Base-by-base conservation (phyloP, 2,888 invertebrate genomes). In the Parascotia fuliginaria region DNA sequence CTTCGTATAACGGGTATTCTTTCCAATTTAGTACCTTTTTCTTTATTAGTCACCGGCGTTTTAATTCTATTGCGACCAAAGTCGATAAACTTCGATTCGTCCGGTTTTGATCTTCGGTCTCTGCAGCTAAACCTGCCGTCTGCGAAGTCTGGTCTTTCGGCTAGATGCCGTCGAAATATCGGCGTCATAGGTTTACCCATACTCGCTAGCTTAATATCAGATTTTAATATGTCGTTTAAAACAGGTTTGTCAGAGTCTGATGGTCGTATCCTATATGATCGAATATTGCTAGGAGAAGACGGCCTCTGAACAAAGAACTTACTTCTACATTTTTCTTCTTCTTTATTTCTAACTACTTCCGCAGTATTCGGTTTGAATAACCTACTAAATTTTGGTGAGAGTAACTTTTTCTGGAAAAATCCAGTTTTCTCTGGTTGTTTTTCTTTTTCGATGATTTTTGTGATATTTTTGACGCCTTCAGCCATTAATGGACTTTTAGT, bases 141-240 rank as follows among this genome's bases (percentile, higher is more conserved):
- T 0, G 79, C 83, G 50, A 85, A 85, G 5, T 87, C 86, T 0
- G 85, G 76, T 38, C 65, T 75, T 1, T 89, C 89, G 0, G 77
- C 75, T 0, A 79, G 33, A 49, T 85, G 85, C 3, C 92, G 57
- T 3, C 90, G 71, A 65, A 92, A 89, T 55, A 87, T 85, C 0
- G 92, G 92, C 4, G 92, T 92, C 89, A 92, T 89, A 0, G 92
- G 92, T 43, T 90, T 91, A 0, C 92, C 92, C 70, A 89, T 49
- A 36, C 80, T 84, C 0, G 91, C 90, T 2, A 91, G 56, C 38
- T 91, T 91, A 0, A 90, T 41, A 48, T 92, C 91, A 9, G 81
- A 86, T 38, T 89, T 84, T 0, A 91, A 47, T 0, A 91, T 80
- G 29, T 83, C 81, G 2, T 72, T 68, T 42, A 64, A 9, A 51